Percentiles rank a stretch among this genome's conserved stretches.
Conservation (phyloP, 2,888 invertebrate species). For the Ypsolopha sequella region DNA sequence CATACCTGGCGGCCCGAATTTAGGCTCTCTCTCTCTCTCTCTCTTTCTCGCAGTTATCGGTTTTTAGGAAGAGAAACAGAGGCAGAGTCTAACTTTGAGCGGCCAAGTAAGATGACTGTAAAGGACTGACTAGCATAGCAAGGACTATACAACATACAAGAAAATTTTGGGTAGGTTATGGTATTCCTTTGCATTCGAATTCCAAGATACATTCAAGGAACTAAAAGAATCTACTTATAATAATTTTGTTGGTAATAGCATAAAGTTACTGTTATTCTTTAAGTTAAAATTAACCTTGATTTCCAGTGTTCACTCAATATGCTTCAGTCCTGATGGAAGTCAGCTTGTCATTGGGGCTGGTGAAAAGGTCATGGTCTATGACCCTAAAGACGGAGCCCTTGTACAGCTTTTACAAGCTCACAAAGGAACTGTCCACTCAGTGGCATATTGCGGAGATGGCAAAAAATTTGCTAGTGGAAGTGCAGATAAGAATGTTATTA, state of each 20-base stretch:
- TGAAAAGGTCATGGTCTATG: constrained; percentile 94
- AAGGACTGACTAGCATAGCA: no score
- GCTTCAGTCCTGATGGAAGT: constrained; percentile 95
- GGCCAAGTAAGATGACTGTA: no score
- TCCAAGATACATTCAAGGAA: not conserved
- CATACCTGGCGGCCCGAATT: no score
- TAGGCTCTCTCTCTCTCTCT: no score
- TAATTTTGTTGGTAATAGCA: not conserved
- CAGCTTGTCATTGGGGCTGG: constrained; percentile 96
- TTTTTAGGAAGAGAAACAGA: no score
- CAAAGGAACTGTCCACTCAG: constrained; percentile 93
- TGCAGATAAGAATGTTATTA: constrained; percentile 97
- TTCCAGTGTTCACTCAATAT: constrained; percentile 90
- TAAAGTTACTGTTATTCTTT: not conserved
- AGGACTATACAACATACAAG: no score
- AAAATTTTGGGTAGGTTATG: no score
- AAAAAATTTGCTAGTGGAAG: constrained; percentile 97
- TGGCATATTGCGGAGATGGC: constrained; percentile 93
- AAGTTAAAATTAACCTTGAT: constrained; percentile 2
- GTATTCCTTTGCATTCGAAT: no score
- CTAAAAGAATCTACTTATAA: not conserved
- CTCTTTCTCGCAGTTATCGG: no score
- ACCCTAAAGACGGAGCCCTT: constrained; percentile 89
- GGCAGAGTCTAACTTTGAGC: no score
- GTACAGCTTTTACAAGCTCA: constrained; percentile 96